A percentile compares a stretch with the other conserved stretches of the same genome.
phyloP scores from a whole-genome alignment of 2,888 invertebrate genomes.

The Tiphia femorata region DNA sequence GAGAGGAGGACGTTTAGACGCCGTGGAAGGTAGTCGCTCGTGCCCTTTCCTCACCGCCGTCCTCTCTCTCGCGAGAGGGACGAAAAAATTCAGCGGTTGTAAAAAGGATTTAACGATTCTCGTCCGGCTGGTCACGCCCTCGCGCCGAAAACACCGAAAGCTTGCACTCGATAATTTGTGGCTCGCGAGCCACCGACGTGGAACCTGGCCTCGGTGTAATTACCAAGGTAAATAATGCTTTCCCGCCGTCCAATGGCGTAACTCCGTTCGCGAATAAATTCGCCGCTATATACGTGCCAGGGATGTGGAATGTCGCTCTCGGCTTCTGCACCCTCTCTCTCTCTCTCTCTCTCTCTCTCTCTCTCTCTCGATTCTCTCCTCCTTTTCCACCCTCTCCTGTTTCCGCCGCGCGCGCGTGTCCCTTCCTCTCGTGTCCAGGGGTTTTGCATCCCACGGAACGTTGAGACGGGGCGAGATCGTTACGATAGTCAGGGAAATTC shows the following conservation, averaged over 20 bases:
- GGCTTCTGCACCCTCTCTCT: constrained; percentile 7
- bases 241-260: constrained; percentile 50
- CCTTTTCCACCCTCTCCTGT: constrained; percentile 26
- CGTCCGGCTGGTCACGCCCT: constrained; percentile 31
- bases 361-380: constrained; percentile 6
- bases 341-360: neutral
- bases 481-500: neutral
- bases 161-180: constrained; percentile 51
- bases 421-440: too few species aligned
- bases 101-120: constrained; percentile 46
- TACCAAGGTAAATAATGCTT: constrained; percentile 61
- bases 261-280: constrained; percentile 52
- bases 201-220: constrained; percentile 55
- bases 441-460: constrained; percentile 3
- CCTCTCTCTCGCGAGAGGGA: too few species aligned
- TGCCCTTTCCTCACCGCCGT: too few species aligned
- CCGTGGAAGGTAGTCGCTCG: too few species aligned
- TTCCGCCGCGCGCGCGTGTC: too few species aligned
- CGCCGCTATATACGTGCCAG: constrained; percentile 51
- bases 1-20: constrained; percentile 4
- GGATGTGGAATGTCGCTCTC: constrained; percentile 44
- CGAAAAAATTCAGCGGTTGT: neutral
- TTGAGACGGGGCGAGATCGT: neutral
- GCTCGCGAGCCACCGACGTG: constrained; percentile 47
- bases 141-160: constrained; percentile 42